Percentiles rank a stretch among this genome's conserved stretches.
Evolutionary conservation across 2,888 invertebrate species (phyloP).

Genomic region (Sarcophaga variegata): DNA sequence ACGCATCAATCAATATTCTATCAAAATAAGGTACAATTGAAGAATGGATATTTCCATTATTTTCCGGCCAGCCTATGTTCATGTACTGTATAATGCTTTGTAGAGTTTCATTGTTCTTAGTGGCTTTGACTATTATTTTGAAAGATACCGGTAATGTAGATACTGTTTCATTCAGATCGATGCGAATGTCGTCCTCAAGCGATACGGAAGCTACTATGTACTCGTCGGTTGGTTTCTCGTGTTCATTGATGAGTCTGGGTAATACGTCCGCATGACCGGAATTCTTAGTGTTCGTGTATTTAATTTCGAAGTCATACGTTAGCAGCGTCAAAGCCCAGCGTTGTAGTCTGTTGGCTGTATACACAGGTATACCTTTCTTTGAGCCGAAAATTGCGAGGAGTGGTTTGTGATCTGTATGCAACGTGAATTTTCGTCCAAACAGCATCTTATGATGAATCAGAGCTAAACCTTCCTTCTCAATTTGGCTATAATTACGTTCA

Average conservation of each 20-base stretch:
- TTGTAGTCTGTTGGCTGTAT: slow-evolving; percentile 54
- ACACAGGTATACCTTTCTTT: slow-evolving; percentile 73
- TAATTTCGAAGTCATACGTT: slow-evolving; percentile 66
- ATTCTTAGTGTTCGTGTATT: slow-evolving; percentile 58
- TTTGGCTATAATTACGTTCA: slow-evolving; percentile 65
- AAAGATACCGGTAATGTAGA: slow-evolving; percentile 19
- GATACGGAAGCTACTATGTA: slow-evolving; percentile 41
- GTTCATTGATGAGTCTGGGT: slow-evolving; percentile 63
- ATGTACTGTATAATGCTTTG: slow-evolving; percentile 24
- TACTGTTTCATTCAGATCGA: slow-evolving; percentile 19
- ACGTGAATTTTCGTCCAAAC: slow-evolving; percentile 60
- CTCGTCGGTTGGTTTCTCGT: slow-evolving; percentile 48
- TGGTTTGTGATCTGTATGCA: slow-evolving; percentile 79
- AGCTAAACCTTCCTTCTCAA: slow-evolving; percentile 66
- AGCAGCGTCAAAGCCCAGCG: slow-evolving; percentile 59
- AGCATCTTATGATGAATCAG: slow-evolving; percentile 20
- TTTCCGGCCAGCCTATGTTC: slow-evolving; percentile 29
- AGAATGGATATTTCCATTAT: neutral
- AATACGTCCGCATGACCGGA: neutral
- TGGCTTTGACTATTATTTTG: slow-evolving; percentile 18
- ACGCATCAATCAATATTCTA: slow-evolving; percentile 18
- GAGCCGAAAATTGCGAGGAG: slow-evolving; percentile 76
- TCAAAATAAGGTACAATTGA: slow-evolving; percentile 14
- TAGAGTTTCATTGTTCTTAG: slow-evolving; percentile 3
- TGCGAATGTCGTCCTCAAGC: slow-evolving; percentile 9